Percentiles rank a stretch among this genome's conserved stretches.
Conservation (phyloP, 2,888 invertebrate genomes). For the Tortrix viridana region DNA sequence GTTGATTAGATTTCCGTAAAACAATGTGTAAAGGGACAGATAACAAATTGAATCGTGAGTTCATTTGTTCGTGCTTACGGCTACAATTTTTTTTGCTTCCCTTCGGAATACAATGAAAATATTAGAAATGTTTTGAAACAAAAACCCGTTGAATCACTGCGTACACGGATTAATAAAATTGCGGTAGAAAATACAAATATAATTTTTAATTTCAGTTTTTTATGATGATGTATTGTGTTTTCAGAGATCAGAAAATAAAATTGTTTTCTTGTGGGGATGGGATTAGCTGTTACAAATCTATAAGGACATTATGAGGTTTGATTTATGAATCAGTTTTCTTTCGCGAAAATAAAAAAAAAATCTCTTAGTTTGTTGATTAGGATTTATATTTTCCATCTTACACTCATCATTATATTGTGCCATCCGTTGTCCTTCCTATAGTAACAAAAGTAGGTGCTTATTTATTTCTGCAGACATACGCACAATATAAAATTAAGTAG, state of each 20-base stretch:
- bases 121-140: conserved; percentile 24
- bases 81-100: conserved; percentile 52
- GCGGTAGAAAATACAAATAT: conserved; percentile 14
- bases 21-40: conserved; percentile 75
- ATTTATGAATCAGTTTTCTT: too few relatives aligned
- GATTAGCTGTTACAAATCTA: too few relatives aligned
- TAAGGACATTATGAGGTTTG: too few relatives aligned
- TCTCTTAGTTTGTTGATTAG: too few relatives aligned
- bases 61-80: conserved; percentile 61
- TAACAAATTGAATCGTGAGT: conserved; percentile 70
- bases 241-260: neutral
- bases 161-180: conserved; percentile 6
- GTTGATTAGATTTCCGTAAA: conserved; percentile 74
- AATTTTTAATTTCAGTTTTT: neutral
- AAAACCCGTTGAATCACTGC: conserved; percentile 9
- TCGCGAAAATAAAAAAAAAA: too few relatives aligned
- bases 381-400: too few relatives aligned
- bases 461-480: too few relatives aligned
- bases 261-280: too few relatives aligned
- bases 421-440: too few relatives aligned
- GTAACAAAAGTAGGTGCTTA: too few relatives aligned
- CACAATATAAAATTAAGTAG: too few relatives aligned
- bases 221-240: neutral
- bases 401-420: too few relatives aligned
- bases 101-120: conserved; percentile 40